Evolutionary conservation across 2,113 vertebrate species (phyloP).

Genomic region (Podocnemis expansa): DNA sequence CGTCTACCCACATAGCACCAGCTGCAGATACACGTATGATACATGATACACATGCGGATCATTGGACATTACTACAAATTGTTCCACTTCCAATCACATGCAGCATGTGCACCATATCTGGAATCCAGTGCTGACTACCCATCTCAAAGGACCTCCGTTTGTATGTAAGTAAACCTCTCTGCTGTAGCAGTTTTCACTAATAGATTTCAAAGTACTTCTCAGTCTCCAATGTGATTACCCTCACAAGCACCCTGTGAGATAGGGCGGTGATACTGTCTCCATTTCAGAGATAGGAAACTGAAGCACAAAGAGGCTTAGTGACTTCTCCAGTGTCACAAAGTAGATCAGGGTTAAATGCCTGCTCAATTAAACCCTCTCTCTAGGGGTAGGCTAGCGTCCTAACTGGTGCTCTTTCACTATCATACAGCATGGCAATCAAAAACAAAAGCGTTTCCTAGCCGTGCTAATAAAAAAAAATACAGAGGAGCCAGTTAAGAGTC

Average conservation of each 20-base stretch:
- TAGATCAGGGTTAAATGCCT: too few species aligned
- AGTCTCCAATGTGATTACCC: too few species aligned
- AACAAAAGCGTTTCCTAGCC: slow-evolving; percentile 32
- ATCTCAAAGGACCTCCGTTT: neutral
- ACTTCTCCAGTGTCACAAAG: neutral
- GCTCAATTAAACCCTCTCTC: neutral
- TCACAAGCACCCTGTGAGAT: neutral
- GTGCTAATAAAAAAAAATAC: slow-evolving; percentile 28
- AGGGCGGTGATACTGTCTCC: neutral
- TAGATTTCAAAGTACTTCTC: neutral
- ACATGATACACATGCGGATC: too few species aligned
- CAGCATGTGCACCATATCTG: neutral
- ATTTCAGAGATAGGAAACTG: neutral
- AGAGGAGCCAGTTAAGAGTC: neutral
- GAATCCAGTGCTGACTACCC: neutral
- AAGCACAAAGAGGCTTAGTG: neutral
- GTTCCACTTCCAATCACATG: too few species aligned
- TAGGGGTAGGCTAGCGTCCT: neutral
- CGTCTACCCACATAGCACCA: too few species aligned
- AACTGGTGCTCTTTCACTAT: neutral
- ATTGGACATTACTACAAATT: too few species aligned
- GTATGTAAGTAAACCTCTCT: neutral
- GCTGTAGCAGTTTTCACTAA: neutral
- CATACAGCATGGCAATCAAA: slow-evolving; percentile 32
- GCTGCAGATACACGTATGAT: too few species aligned